Conservation (phyloP, 2,888 invertebrate genomes). For the Trichopria drosophilae region DNA sequence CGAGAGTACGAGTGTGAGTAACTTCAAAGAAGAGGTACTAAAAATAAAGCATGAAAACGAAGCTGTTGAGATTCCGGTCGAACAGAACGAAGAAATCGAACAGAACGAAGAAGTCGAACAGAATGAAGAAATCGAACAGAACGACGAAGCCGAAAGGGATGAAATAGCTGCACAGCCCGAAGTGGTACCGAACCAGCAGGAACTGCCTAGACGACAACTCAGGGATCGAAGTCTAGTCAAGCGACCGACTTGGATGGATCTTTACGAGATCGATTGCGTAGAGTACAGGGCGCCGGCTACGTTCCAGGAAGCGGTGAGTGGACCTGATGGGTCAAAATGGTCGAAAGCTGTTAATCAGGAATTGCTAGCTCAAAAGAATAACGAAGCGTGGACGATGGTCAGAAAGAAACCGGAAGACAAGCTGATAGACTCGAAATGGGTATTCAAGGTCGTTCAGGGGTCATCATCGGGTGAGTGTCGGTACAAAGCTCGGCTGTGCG, state of each 20-base stretch:
- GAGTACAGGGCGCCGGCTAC: constrained; percentile 15
- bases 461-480: not conserved
- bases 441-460: constrained; percentile 9
- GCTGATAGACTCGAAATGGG: constrained; percentile 21
- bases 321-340: constrained; percentile 12
- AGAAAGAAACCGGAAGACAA: not conserved
- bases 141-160: not conserved
- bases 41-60: constrained; percentile 1
- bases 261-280: constrained; percentile 12
- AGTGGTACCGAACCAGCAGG: not conserved
- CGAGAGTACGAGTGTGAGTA: not conserved
- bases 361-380: constrained; percentile 9
- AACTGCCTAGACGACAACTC: not conserved
- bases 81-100: constrained; percentile 12
- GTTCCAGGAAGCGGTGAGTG: constrained; percentile 5
- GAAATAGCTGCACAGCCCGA: not conserved
- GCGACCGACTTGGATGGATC: not conserved
- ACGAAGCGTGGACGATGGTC: constrained; percentile 21
- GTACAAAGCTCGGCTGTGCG: too few species aligned
- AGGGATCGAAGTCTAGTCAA: not conserved
- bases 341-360: constrained; percentile 13
- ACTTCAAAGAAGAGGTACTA: constrained; percentile 9
- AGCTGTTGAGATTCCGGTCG: constrained; percentile 11
- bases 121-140: not conserved
- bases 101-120: constrained; percentile 5